phyloP scores from a whole-genome alignment of 2,797 vertebrate genomes.

The Platalea minor region DNA sequence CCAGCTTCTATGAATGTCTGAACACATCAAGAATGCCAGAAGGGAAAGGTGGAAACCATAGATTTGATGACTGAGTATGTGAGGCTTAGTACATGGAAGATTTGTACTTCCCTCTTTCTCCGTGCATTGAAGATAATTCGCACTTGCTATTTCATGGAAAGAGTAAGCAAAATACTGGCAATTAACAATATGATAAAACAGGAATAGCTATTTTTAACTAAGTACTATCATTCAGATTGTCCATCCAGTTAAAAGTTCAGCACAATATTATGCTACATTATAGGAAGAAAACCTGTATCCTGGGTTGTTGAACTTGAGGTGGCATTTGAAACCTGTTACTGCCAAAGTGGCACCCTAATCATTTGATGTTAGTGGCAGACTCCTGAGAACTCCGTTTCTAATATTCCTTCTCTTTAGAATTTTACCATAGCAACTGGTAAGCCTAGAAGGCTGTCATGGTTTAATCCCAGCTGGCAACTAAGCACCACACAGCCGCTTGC shows the following conservation, averaged over 20 bases:
- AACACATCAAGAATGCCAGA: not conserved
- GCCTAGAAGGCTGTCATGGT: not conserved
- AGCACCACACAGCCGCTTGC: too few relatives aligned
- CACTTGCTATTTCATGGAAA: fast-evolving
- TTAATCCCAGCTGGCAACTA: too few relatives aligned
- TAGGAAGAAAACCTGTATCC: not conserved
- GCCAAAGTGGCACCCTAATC: not conserved
- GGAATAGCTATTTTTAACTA: not conserved
- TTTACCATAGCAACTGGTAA: not conserved
- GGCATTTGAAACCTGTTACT: not conserved
- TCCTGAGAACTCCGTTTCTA: not conserved
- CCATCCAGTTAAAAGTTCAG: not conserved
- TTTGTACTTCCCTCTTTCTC: not conserved
- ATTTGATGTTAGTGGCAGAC: not conserved
- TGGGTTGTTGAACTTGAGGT: not conserved
- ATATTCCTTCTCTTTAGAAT: not conserved
- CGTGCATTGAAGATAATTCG: fast-evolving
- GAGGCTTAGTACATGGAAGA: not conserved
- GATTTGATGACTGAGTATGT: not conserved
- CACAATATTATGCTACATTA: fast-evolving
- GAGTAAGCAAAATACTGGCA: not conserved
- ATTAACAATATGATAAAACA: not conserved
- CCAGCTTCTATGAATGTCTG: not conserved
- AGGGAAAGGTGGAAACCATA: not conserved
- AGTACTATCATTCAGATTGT: not conserved